Evolutionary conservation across 2,797 vertebrate species (phyloP).

Genomic region (Arnoldichthys spilopterus): DNA sequence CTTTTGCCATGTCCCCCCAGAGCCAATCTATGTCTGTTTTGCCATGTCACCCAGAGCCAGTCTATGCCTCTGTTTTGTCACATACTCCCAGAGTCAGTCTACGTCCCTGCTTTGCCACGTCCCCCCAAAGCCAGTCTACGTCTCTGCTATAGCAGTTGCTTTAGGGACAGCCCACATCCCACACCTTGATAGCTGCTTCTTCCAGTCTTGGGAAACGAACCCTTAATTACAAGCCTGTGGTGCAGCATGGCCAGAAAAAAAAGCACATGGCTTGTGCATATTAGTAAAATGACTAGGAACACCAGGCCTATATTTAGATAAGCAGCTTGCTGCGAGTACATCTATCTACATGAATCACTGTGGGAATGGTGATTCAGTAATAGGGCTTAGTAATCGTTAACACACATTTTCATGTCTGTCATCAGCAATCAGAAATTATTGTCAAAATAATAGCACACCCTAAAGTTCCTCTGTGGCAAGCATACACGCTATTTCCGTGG

Average conservation of each 20-base stretch:
- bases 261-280: conserved; percentile 16
- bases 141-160: conserved; percentile 25
- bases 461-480: not conserved
- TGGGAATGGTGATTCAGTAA: not conserved
- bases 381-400: not conserved
- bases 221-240: conserved; percentile 50
- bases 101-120: too few species aligned
- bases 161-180: conserved; percentile 37
- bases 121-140: too few species aligned
- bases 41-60: too few species aligned
- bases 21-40: too few species aligned
- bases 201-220: conserved; percentile 33
- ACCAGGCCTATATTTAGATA: conserved; percentile 33
- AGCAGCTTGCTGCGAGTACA: conserved; percentile 3
- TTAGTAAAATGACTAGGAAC: conserved; percentile 37
- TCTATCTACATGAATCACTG: conserved; percentile 13
- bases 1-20: too few species aligned
- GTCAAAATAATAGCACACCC: too few species aligned
- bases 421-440: too few species aligned
- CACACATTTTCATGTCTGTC: not conserved
- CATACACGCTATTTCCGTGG: not conserved
- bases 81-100: not conserved
- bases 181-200: conserved; percentile 51
- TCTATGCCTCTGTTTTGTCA: not conserved
- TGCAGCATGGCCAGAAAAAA: conserved; percentile 34